These are phyloP conservation scores for Drosophila multiciliata DNA, from an alignment of 2,888 invertebrate species.

Conservation along the genomic window DNA sequence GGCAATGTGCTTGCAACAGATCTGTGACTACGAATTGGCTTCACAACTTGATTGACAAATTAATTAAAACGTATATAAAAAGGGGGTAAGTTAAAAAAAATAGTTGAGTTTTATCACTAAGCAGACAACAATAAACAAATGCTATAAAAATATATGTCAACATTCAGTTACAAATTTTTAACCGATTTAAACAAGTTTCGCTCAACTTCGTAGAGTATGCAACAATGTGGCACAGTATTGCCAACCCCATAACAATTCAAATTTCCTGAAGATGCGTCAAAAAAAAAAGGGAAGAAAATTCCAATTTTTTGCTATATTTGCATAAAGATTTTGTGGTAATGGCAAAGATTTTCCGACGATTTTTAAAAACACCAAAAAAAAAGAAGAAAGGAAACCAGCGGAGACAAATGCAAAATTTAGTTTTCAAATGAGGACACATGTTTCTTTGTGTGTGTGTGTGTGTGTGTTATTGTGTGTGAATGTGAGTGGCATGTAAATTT, in stretches of 20 bases:
- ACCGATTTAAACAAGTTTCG: neutral
- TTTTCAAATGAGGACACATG: slow-evolving; percentile 65
- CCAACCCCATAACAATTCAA: slow-evolving; percentile 1
- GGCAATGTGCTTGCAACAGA: slow-evolving; percentile 20
- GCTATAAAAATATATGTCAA: neutral
- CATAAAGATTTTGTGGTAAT: slow-evolving; percentile 55
- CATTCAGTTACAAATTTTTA: neutral
- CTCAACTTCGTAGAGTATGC: slow-evolving; percentile 9
- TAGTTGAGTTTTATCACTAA: no score
- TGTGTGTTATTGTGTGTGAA: slow-evolving; percentile 22
- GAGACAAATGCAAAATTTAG: slow-evolving; percentile 61
- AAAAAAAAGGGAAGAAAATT: slow-evolving; percentile 17
- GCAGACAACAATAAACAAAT: neutral
- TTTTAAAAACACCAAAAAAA: neutral
- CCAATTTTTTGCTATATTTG: slow-evolving; percentile 53
- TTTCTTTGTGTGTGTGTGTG: slow-evolving; percentile 28
- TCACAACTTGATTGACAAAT: neutral
- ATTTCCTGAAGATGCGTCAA: slow-evolving; percentile 2
- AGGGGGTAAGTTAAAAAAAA: neutral
- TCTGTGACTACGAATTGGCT: neutral
- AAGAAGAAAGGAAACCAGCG: slow-evolving; percentile 5
- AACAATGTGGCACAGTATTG: slow-evolving; percentile 12
- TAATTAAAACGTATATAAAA: neutral
- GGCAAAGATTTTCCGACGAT: slow-evolving; percentile 30
- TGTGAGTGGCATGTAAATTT: slow-evolving; percentile 56